These are phyloP conservation scores for Craseonycteris thonglongyai DNA, from an alignment of 2,113 vertebrate genomes.

Conservation along the genomic window DNA sequence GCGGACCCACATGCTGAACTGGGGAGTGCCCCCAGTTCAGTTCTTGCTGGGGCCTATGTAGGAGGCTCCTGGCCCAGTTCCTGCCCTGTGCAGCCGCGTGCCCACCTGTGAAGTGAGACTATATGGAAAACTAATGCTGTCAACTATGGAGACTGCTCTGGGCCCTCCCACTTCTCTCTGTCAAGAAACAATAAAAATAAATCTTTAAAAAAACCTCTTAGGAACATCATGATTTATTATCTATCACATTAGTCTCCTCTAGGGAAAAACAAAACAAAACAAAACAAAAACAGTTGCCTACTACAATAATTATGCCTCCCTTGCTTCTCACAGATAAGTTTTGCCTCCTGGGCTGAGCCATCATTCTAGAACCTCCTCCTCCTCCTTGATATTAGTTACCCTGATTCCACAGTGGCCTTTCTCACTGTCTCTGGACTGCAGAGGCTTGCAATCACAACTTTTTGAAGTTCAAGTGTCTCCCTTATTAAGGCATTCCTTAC, in stretches of 20 bases:
- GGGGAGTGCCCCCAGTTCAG: too few relatives aligned
- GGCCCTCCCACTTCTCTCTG: too few relatives aligned
- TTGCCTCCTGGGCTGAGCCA: not conserved
- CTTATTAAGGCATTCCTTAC: not conserved
- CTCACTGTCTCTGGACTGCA: not conserved
- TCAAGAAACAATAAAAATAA: too few relatives aligned
- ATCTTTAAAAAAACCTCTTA: too few relatives aligned
- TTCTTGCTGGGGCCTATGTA: too few relatives aligned
- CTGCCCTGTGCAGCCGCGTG: too few relatives aligned
- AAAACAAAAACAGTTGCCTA: not conserved
- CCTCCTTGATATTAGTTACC: not conserved
- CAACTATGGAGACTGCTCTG: too few relatives aligned
- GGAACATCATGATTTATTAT: not conserved
- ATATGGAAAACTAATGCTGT: too few relatives aligned
- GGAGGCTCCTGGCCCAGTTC: too few relatives aligned
- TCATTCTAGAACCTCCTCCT: not conserved
- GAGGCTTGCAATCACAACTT: not conserved
- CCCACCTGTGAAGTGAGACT: too few relatives aligned
- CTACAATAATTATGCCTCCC: not conserved
- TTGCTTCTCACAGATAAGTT: not conserved
- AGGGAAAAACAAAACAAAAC: too few relatives aligned
- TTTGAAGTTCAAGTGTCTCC: not conserved
- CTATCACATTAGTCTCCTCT: not conserved
- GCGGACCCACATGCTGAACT: too few relatives aligned
- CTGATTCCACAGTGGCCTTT: not conserved